phyloP scores from a whole-genome alignment of 2,113 vertebrate genomes.

The Ophiodon elongatus region DNA sequence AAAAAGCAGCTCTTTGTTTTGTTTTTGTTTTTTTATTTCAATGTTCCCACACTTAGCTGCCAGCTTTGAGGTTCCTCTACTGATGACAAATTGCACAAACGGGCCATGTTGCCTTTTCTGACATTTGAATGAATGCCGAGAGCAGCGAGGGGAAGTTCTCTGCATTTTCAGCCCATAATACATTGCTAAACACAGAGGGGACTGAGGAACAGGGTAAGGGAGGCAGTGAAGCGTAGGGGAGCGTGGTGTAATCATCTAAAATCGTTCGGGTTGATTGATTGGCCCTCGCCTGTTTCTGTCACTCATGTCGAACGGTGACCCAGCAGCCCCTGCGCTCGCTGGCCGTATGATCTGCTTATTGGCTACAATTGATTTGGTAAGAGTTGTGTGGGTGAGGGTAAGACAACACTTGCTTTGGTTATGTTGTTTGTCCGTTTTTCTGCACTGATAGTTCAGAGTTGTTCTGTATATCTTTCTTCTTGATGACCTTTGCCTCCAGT shows the following conservation, averaged over 20 bases:
- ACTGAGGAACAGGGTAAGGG: constrained; percentile 32
- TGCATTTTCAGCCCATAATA: constrained; percentile 46
- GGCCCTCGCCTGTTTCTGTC: constrained; percentile 31
- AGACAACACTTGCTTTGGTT: neutral
- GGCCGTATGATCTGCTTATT: constrained; percentile 28
- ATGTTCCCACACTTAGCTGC: constrained; percentile 48
- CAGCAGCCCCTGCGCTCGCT: constrained; percentile 40
- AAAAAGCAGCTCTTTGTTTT: neutral
- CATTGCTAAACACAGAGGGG: constrained; percentile 35
- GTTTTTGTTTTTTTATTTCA: neutral
- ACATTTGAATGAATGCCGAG: constrained; percentile 50
- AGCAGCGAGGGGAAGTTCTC: constrained; percentile 35
- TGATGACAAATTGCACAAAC: constrained; percentile 47
- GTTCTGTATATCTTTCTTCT: constrained; percentile 8
- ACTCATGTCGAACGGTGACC: constrained; percentile 54
- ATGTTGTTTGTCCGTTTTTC: neutral
- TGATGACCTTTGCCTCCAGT: constrained; percentile 25
- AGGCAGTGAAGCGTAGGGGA: constrained; percentile 45
- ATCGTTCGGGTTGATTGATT: constrained; percentile 75
- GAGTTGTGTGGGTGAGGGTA: neutral
- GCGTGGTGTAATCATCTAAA: constrained; percentile 65
- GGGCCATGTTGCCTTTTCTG: constrained; percentile 46
- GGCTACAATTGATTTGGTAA: constrained; percentile 57
- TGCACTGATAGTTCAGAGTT: neutral
- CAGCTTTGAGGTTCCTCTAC: constrained; percentile 25